Percentiles rank a stretch among this genome's conserved stretches.
Conservation (phyloP, 2,113 vertebrate genomes). For the Anseranas semipalmata region DNA sequence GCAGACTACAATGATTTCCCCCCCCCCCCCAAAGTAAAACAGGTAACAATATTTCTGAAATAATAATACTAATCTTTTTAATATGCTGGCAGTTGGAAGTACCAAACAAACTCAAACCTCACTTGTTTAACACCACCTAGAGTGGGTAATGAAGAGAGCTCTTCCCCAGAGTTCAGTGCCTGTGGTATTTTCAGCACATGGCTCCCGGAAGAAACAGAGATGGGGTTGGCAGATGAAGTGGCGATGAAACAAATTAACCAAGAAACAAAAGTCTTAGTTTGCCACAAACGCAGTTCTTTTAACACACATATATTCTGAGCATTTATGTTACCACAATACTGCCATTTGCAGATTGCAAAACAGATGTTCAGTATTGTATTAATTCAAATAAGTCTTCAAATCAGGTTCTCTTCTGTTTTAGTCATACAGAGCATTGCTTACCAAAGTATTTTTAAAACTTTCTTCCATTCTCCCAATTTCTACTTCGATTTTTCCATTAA, state of each 20-base stretch:
- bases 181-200: accelerated
- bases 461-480: conserved; percentile 20
- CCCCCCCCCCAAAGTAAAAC: not conserved
- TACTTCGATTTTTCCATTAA: conserved; percentile 41
- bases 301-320: not conserved
- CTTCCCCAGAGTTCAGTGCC: not conserved
- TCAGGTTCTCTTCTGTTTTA: not conserved
- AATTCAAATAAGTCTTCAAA: conserved; percentile 6
- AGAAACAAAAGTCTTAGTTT: not conserved
- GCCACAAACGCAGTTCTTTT: not conserved
- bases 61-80: not conserved
- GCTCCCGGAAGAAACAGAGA: not conserved
- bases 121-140: not conserved
- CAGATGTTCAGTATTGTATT: not conserved
- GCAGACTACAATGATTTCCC: not conserved
- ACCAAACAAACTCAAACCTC: not conserved
- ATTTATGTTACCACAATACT: not conserved
- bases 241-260: not conserved
- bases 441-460: conserved; percentile 37
- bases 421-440: not conserved
- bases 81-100: accelerated
- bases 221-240: not conserved
- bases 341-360: not conserved
- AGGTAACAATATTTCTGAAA: not conserved
- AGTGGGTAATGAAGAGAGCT: not conserved